Base-by-base conservation (phyloP, 2,888 invertebrate genomes). In the Sinohyriopsis cumingii region DNA sequence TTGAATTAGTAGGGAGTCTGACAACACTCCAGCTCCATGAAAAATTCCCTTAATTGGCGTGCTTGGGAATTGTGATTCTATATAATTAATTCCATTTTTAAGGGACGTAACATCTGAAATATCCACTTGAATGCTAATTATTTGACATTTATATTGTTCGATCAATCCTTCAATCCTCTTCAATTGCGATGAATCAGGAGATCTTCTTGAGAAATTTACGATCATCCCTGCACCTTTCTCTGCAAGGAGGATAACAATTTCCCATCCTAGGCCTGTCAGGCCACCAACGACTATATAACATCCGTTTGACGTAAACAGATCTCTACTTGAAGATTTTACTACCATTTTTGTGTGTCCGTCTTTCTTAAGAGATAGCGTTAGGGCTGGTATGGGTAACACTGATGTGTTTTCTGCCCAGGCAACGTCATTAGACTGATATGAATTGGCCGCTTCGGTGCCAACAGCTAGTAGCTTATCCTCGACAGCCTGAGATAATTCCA, bases 211-310 rank as follows among this genome's bases (percentile, higher is more conserved):
- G 9, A 86, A n/a, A 24, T 77, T 75, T n/a, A 72, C 77, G 3
- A 84, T 66, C 24, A 67, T 55, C 0, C 81, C 78, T 53, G 83
- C 86, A 5, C 82, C 80, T 20, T 67, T 65, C 63, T 71, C 67
- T 4, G 79, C 79, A 55, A 85, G 68, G 28, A 76, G 71, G 18
- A 73, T 68, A 3, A 83, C 72, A 53, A 80, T 67, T n/a, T 80
- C 79, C 84, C 84, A 84, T 6, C 86, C 86, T 3, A 86, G 72
- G 5, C 85, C 85, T 7, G 81, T 83, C 18, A 82, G 72, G 4
- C 85, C 84, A 19, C 85, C 85, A 12, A 84, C 78, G 20, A 83
- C 76, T 18, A 85, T 62, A 62, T 86, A 86, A 20, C 72, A 68
- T 24, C 76, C 72, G 24, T 79, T 65, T 33, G 68, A 61, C 22